Evolutionary conservation across 2,113 vertebrate genomes (phyloP).

Genomic region (Actinemys pallida): DNA sequence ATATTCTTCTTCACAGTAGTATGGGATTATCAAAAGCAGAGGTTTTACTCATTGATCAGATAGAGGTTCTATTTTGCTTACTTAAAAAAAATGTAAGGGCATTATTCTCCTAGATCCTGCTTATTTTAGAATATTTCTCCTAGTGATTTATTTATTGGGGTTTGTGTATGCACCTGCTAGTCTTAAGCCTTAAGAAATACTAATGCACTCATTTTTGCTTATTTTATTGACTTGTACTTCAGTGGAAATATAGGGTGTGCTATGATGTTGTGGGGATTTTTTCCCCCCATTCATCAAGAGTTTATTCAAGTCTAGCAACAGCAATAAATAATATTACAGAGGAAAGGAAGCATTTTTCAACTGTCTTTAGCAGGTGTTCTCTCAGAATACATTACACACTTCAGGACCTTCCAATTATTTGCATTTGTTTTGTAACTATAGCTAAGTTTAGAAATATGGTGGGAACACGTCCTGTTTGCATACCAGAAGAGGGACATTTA

Average conservation of each 20-base stretch:
- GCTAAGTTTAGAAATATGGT: neutral
- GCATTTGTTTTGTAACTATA: rapidly evolving
- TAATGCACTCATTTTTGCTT: neutral
- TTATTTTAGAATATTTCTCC: neutral
- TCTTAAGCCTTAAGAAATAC: neutral
- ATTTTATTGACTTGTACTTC: neutral
- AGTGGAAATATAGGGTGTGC: neutral
- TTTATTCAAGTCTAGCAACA: neutral
- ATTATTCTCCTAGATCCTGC: neutral
- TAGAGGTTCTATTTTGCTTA: slow-evolving; percentile 40
- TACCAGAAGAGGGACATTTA: neutral
- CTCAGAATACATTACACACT: neutral
- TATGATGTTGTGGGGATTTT: neutral
- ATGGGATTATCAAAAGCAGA: neutral
- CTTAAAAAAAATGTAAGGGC: slow-evolving; percentile 55
- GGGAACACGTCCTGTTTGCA: neutral
- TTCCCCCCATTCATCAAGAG: neutral
- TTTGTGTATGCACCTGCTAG: neutral
- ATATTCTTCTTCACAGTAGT: neutral
- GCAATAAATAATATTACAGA: neutral
- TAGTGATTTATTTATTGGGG: neutral
- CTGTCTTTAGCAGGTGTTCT: neutral
- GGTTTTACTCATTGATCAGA: neutral
- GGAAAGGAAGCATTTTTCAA: neutral
- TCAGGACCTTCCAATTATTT: neutral